These are phyloP conservation scores for Geopemphigus sp. DNA, from an alignment of 1,140 invertebrate genomes.

Conservation along the genomic window DNA sequence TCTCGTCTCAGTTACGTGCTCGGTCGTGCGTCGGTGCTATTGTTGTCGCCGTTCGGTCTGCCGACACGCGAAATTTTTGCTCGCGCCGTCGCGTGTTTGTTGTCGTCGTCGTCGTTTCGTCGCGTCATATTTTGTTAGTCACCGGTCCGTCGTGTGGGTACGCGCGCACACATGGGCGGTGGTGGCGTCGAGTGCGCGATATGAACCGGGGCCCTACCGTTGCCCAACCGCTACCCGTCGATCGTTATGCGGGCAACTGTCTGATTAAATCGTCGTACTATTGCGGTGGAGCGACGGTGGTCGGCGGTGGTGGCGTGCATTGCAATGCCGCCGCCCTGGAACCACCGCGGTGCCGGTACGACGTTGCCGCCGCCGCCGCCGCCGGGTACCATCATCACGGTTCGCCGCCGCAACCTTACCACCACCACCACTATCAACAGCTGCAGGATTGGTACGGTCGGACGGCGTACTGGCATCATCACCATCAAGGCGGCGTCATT, in stretches of 20 bases:
- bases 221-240: slow-evolving; percentile 64
- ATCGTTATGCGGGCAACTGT: slow-evolving; percentile 67
- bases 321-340: background rate
- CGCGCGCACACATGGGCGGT: slow-evolving; percentile 1
- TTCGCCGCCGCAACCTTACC: background rate
- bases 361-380: slow-evolving; percentile 38
- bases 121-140: too few relatives aligned
- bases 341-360: slow-evolving; percentile 9
- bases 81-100: background rate
- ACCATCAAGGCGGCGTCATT: slow-evolving; percentile 50
- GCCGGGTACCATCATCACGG: background rate
- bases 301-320: background rate
- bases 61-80: background rate
- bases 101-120: background rate
- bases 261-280: slow-evolving; percentile 56
- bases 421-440: slow-evolving; percentile 23
- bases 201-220: slow-evolving; percentile 60
- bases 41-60: background rate
- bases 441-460: slow-evolving; percentile 38
- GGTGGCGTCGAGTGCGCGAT: slow-evolving; percentile 26
- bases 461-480: slow-evolving; percentile 48
- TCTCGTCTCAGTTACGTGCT: slow-evolving; percentile 11
- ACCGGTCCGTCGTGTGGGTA: background rate
- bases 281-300: background rate
- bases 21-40: background rate